Evolutionary conservation across 2,797 vertebrate species (phyloP), one percentile per base, ranked within the genome.

Genomic region (Rhynchotus rufescens): DNA sequence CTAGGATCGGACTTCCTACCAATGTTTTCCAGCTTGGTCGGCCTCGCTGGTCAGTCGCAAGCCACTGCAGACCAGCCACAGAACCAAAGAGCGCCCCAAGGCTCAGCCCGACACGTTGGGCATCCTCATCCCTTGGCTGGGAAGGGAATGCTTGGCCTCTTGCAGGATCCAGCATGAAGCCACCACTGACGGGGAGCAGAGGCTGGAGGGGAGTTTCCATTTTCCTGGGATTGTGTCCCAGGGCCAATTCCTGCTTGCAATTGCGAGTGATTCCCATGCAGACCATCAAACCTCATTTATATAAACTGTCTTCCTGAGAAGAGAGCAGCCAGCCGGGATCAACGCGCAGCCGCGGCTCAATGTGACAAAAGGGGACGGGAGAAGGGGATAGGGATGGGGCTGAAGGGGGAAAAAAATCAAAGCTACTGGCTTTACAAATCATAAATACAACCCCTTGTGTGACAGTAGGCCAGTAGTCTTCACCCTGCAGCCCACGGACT

Each of bases 101-200:
- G 85, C 71, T 56, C 23, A 40, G 42, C 38, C 64, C 12, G 4
- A 14, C 3, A 0, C 44, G 45, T 73, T 40, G 32, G 66, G 34
- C 78, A 80, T 59, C 80, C 60, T 74, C 15, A 1, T 45, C 12
- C 45, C 32, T 6, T 20, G 9, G 42, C 2, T 2, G 68, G 34
- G 40, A 88, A 71, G n/a, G 57, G 12, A 64, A 62, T 44, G 57
- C 36, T 47, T 4, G 0, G 64, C 32, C 62, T 45, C 38, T 60
- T 2, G 0, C 12, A 38, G 45, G 16, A 21, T 19, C 77, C 44
- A 28, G 52, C 57, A 16, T 12, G 14, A 60, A 61, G 68, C 64
- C 61, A 19, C 8, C 1, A 0, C 0, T 8, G 14, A 74, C 19
- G 15, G 9, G 23, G 64, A 83, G 84, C 0, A 1, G 2, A 14